phyloP scores from a whole-genome alignment of 2,888 invertebrate genomes.

The Chydorus sphaericus region DNA sequence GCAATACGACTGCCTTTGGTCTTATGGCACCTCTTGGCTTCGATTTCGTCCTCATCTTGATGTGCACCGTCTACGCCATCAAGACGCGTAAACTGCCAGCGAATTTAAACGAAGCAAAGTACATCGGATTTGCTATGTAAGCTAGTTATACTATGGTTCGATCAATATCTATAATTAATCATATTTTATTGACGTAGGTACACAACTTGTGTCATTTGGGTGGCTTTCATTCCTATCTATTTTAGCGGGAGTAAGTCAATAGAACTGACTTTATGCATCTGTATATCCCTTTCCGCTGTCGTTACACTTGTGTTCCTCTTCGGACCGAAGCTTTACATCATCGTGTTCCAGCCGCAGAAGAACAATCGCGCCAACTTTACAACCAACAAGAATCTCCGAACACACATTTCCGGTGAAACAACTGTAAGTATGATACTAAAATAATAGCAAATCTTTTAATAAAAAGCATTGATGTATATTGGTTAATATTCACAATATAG shows the following conservation, averaged over 20 bases:
- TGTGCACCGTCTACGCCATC: constrained; percentile 61
- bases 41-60: constrained; percentile 54
- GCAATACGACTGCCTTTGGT: constrained; percentile 41
- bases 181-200: too few relatives aligned
- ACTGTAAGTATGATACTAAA: neutral
- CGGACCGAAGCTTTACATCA: constrained; percentile 55
- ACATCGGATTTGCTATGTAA: constrained; percentile 66
- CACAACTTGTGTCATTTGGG: constrained; percentile 61
- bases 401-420: constrained; percentile 39
- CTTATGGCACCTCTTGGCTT: constrained; percentile 50
- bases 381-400: constrained; percentile 53
- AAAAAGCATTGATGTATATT: neutral
- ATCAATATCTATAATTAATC: too few relatives aligned
- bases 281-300: constrained; percentile 54
- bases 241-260: constrained; percentile 46
- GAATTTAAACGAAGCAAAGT: constrained; percentile 62
- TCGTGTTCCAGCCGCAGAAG: constrained; percentile 53
- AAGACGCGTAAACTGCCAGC: constrained; percentile 63
- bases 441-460: neutral
- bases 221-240: constrained; percentile 61
- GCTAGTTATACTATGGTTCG: too few relatives aligned
- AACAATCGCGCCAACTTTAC: constrained; percentile 60
- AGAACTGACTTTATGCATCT: constrained; percentile 46
- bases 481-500: neutral
- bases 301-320: constrained; percentile 57